Conservation (phyloP, 2,113 vertebrate species). For the Galemys pyrenaicus region DNA sequence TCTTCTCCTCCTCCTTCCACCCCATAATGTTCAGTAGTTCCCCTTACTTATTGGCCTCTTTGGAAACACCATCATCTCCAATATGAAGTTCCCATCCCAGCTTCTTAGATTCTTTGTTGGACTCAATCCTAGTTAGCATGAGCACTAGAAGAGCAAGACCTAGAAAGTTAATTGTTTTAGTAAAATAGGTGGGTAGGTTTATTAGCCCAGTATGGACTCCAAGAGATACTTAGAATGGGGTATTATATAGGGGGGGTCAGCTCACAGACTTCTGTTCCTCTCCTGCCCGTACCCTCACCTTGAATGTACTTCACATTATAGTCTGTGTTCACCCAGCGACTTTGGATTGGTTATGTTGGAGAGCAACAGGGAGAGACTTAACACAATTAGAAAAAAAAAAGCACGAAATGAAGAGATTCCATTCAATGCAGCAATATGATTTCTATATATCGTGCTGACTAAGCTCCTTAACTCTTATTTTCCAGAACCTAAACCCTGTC, state of each 20-base stretch:
- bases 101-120: not conserved
- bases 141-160: not conserved
- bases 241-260: accelerated
- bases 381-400: not conserved
- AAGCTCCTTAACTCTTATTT: not conserved
- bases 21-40: not conserved
- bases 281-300: not conserved
- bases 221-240: not conserved
- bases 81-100: not conserved
- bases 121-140: not conserved
- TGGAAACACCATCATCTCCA: not conserved
- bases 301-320: not conserved
- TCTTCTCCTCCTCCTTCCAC: not conserved
- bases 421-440: not conserved
- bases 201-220: not conserved
- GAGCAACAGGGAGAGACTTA: not conserved
- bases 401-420: not conserved
- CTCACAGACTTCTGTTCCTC: not conserved
- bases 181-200: not conserved
- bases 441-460: not conserved
- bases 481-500: not conserved
- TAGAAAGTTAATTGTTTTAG: not conserved
- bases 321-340: no score
- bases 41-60: not conserved
- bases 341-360: not conserved